Evolutionary conservation across 1,140 invertebrate genomes (phyloP).

Genomic region (Aplysia californica): DNA sequence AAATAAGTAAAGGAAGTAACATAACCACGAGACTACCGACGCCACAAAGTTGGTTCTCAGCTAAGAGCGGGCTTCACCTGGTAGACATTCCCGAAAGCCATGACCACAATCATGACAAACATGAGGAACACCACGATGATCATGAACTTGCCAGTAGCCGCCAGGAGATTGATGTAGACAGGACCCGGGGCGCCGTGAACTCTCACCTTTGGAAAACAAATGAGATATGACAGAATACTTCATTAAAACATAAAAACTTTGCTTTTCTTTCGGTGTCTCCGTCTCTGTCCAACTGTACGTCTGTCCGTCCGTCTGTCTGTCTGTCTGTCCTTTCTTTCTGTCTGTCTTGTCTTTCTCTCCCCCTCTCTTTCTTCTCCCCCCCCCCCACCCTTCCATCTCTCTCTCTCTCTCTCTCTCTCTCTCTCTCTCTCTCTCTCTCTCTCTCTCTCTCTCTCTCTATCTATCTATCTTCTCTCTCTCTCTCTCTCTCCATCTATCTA

Average conservation of each 20-base stretch:
- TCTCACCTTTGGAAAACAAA: slow-evolving; percentile 43
- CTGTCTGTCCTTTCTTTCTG: too few species aligned
- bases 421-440: not conserved
- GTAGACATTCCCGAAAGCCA: slow-evolving; percentile 62
- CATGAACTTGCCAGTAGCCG: slow-evolving; percentile 62
- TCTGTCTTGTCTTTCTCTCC: too few species aligned
- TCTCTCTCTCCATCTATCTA: too few species aligned
- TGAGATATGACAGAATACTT: not conserved
- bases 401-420: not conserved
- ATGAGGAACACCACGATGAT: slow-evolving; percentile 63
- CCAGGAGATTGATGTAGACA: slow-evolving; percentile 60
- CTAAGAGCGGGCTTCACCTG: too few species aligned
- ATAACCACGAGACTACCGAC: too few species aligned
- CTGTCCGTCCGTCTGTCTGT: too few species aligned
- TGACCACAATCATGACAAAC: slow-evolving; percentile 65
- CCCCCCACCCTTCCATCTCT: too few species aligned
- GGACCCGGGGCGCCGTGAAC: slow-evolving; percentile 63
- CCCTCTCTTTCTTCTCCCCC: too few species aligned
- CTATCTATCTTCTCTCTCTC: too few species aligned
- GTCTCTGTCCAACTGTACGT: not conserved
- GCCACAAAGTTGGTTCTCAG: too few species aligned
- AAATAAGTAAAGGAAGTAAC: too few species aligned
- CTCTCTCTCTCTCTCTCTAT: too few species aligned
- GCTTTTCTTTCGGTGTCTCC: not conserved
- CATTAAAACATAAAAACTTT: not conserved